Base-by-base conservation (phyloP, 92 coral and sea anemone genomes). In the Zoanthus gigantus region DNA sequence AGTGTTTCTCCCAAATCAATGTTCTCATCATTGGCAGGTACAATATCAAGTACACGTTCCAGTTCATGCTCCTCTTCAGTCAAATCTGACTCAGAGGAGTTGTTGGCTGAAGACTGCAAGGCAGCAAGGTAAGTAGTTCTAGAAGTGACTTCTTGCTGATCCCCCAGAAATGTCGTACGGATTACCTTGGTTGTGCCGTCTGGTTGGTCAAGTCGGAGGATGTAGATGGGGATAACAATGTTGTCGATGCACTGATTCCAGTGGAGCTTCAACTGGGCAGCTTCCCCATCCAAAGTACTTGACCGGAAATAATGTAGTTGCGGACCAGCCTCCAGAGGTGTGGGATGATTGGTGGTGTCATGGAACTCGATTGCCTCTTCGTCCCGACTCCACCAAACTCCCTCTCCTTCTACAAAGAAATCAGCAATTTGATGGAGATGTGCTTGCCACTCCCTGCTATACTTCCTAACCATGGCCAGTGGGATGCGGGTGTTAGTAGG, bases 391-490 rank as follows among this genome's bases (percentile, higher is more conserved):
- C 81, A 61, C 92, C 87, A 85, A 48, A 69, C 81, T 50, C 91
- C 86, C 71, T 86, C 90, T 67, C 92, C 92, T 68, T 78, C 92
- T 30, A 85, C 16, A 30, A 86, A 74, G 74, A 71, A 90, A 75
- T 90, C 93, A 67, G 83, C 18, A 31, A 90, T 90, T 50, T 83
- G 79, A 63, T 81, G 71, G 30, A 87, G 90, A 71, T 87, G 87
- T 9, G 86, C 90, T 87, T 86, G 87, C 88, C 93, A 87, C 23
- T 87, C 82, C 53, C 90, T 79, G 73, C 83, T 79, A 71, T 90
- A 48, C 57, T 46, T 73, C 15, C 11, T 63, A 2, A 91, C 32
- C 74, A 91, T 56, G 18, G 83, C 34, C 69, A 72, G 28, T 7
- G 93, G 87, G 68, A 90, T 80, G 15, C 73, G 53, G 37, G 93